phyloP scores from a whole-genome alignment of 2,888 invertebrate genomes.

The Callyntrura guangdongensis region DNA sequence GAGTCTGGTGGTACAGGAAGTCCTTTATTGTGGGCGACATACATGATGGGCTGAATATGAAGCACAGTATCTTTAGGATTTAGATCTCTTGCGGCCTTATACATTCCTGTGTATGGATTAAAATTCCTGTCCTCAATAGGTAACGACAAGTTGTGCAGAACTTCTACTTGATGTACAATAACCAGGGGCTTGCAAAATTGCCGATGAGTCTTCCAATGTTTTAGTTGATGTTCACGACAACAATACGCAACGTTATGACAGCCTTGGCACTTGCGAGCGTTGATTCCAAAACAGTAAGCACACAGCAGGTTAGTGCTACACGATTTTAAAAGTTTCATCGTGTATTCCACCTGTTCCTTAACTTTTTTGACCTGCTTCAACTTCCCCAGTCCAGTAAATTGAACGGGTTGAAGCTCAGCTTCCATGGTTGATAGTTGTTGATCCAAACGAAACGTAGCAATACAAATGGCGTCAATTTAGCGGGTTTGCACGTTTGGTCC shows the following conservation, averaged over 20 bases:
- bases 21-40: conserved; percentile 64
- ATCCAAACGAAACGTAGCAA: too few species aligned
- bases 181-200: conserved; percentile 42
- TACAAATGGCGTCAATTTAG: too few species aligned
- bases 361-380: too few species aligned
- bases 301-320: conserved; percentile 61
- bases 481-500: too few species aligned
- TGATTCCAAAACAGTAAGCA: conserved; percentile 61
- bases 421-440: too few species aligned
- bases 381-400: too few species aligned
- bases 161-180: conserved; percentile 5
- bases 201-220: conserved; percentile 50
- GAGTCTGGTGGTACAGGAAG: conserved; percentile 74
- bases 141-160: conserved; percentile 41
- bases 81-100: conserved; percentile 39
- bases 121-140: conserved; percentile 34
- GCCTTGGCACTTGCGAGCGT: conserved; percentile 54
- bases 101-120: conserved; percentile 56
- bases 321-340: conserved; percentile 10
- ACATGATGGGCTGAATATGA: conserved; percentile 64
- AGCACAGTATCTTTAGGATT: conserved; percentile 56
- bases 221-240: conserved; percentile 56
- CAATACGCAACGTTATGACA: conserved; percentile 65
- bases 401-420: too few species aligned
- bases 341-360: too few species aligned